These are phyloP conservation scores for Orthosia incerta DNA, from an alignment of 2,888 invertebrate genomes.

Conservation along the genomic window DNA sequence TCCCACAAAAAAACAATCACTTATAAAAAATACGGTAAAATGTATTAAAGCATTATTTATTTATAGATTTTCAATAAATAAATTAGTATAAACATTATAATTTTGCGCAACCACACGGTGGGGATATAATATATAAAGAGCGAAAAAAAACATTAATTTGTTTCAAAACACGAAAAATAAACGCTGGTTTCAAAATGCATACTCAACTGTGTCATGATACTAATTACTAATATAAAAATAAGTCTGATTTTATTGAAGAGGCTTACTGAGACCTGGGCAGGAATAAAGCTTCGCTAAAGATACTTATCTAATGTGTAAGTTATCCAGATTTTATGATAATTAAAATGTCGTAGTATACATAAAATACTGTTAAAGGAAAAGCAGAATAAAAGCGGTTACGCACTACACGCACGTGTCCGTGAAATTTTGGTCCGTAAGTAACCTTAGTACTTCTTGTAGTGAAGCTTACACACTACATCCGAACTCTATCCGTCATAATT, in stretches of 20 bases:
- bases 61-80: neutral
- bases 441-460: no score
- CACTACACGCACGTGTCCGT: no score
- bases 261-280: neutral
- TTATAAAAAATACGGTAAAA: neutral
- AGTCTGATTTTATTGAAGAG: neutral
- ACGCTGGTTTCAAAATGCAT: no score
- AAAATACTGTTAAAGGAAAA: neutral
- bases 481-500: no score
- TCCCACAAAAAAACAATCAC: neutral
- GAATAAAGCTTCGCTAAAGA: neutral
- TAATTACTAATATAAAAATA: neutral
- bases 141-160: neutral
- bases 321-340: neutral
- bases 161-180: neutral
- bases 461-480: no score
- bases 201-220: no score
- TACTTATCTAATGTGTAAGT: neutral
- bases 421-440: no score
- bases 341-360: neutral
- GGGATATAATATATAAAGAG: neutral
- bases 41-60: neutral
- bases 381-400: neutral
- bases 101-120: neutral
- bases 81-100: neutral